phyloP scores from a whole-genome alignment of 2,888 invertebrate species.

The Agriopis leucophaearia region DNA sequence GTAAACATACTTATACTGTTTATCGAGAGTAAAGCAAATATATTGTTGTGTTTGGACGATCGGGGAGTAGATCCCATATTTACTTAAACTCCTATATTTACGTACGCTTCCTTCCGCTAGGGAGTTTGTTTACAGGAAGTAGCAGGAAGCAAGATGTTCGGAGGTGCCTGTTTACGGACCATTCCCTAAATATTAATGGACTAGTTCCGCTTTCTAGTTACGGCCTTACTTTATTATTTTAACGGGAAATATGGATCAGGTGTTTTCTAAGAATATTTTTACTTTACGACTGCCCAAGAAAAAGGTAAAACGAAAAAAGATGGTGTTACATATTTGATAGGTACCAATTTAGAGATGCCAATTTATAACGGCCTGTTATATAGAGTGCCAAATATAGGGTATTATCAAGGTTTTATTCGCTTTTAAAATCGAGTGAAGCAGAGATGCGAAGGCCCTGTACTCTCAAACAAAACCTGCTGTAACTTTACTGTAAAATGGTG shows the following conservation, averaged over 20 bases:
- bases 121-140: neutral
- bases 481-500: neutral
- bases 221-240: conserved; percentile 1
- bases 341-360: too few relatives aligned
- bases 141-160: neutral
- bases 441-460: too few relatives aligned
- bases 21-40: conserved; percentile 11
- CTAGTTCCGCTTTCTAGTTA: conserved; percentile 7
- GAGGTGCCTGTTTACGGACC: conserved; percentile 1
- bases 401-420: too few relatives aligned
- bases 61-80: neutral
- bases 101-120: conserved; percentile 9
- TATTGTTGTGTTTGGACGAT: conserved; percentile 20
- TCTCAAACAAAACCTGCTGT: too few relatives aligned
- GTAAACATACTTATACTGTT: neutral
- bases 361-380: too few relatives aligned
- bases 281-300: neutral
- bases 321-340: too few relatives aligned
- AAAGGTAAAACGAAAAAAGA: too few relatives aligned
- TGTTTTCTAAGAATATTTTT: neutral
- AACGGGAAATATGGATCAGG: conserved; percentile 4
- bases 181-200: conserved; percentile 16
- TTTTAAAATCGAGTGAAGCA: too few relatives aligned
- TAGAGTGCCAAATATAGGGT: too few relatives aligned
- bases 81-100: conserved; percentile 14